These are phyloP conservation scores for Matsumyia berberina DNA, from an alignment of 2,888 invertebrate genomes.

Conservation along the genomic window DNA sequence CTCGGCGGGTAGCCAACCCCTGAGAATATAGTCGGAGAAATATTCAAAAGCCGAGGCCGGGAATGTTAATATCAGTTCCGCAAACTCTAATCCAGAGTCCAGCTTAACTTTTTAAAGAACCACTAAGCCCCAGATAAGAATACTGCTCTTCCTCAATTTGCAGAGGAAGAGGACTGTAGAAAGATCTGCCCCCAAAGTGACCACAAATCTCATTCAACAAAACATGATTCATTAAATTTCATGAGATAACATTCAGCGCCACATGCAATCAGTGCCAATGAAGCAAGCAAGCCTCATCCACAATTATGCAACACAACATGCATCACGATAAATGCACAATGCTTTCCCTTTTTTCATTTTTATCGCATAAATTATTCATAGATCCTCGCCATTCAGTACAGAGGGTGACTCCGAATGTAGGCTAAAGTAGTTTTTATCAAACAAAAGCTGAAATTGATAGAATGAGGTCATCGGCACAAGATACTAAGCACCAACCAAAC, in stretches of 20 bases:
- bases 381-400: not conserved
- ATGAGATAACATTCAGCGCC: not conserved
- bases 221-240: no score
- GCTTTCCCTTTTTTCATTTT: slow-evolving; percentile 26
- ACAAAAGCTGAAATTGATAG: slow-evolving; percentile 2
- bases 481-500: not conserved
- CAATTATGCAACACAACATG: slow-evolving; percentile 4
- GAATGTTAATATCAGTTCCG: no score
- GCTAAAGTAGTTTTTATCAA: slow-evolving; percentile 36
- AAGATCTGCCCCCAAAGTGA: no score
- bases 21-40: no score
- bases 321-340: slow-evolving; percentile 3
- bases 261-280: not conserved
- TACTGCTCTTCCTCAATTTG: no score
- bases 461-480: slow-evolving; percentile 18
- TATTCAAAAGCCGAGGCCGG: no score
- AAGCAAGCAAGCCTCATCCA: not conserved
- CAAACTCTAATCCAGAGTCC: no score
- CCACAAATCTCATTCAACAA: no score
- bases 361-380: slow-evolving; percentile 38
- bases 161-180: no score
- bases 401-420: not conserved
- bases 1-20: no score
- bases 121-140: no score
- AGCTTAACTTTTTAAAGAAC: no score